Conservation (phyloP, 2,888 invertebrate species). For the Bombylius major region DNA sequence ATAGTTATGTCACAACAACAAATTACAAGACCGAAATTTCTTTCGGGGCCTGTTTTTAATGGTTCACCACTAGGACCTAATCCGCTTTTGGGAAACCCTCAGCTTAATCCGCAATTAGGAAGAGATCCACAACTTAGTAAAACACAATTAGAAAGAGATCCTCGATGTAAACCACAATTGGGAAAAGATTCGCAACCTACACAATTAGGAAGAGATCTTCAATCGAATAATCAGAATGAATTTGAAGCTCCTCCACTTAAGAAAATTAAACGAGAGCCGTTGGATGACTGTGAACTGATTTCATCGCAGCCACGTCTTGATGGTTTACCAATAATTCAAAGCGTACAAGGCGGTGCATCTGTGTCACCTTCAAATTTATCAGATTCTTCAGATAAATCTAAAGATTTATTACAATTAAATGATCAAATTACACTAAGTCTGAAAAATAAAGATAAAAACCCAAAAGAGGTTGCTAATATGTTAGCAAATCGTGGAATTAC, state of each 20-base stretch:
- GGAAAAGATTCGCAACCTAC: background rate
- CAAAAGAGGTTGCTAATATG: conserved; percentile 63
- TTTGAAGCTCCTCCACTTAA: conserved; percentile 13
- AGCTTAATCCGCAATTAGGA: too few relatives aligned
- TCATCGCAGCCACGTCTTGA: conserved; percentile 60
- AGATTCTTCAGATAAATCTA: conserved; percentile 31
- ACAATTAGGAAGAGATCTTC: too few relatives aligned
- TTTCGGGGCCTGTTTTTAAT: background rate
- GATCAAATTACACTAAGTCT: conserved; percentile 59
- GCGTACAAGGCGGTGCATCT: conserved; percentile 48
- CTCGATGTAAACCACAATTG: background rate
- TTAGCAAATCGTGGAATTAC: conserved; percentile 66
- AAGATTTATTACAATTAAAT: conserved; percentile 52
- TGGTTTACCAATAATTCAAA: conserved; percentile 59
- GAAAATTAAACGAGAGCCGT: conserved; percentile 35
- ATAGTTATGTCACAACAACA: conserved; percentile 16
- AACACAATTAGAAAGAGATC: background rate
- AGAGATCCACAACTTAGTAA: background rate
- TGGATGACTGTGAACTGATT: conserved; percentile 64
- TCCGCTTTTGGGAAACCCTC: too few relatives aligned
- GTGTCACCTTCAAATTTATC: background rate
- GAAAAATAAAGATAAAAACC: conserved; percentile 46
- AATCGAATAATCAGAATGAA: background rate
- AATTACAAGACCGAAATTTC: conserved; percentile 3
- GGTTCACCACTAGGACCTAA: background rate